Base-by-base conservation (phyloP, 2,113 vertebrate genomes). In the Archilochus colubris region DNA sequence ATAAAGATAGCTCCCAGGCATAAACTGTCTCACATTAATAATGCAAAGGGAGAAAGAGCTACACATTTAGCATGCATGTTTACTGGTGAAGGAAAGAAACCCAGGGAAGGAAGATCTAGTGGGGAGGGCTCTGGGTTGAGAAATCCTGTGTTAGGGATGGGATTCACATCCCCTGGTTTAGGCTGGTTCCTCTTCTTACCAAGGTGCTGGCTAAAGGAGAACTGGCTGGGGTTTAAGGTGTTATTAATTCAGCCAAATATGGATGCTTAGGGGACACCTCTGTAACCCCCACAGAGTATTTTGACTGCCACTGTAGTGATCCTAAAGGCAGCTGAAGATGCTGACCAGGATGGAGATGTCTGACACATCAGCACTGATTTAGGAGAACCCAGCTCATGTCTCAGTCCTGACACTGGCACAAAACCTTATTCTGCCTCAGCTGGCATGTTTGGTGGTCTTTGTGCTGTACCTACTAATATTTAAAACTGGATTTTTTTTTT, bases 1-100 rank as follows among this genome's bases (percentile, higher is more conserved):
- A 95, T 96, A 95, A 96, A 93, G 89, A 95, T 17, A 53, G 93
- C 95, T 94, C 2, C 25, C 67, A 77, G 95, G 89, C 93, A 95
- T 1, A 78, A 95, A 93, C 90, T 0, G 0, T 46, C 90, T 50
- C 68, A 40, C 86, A 93, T 93, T 82, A 96, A 95, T 94, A 90
- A 93, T 86, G 82, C 86, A 95, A n/a, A 61, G 86, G 66, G 69
- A 93, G 61, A 82, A 81, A 82, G n/a, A 61, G 8, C 61, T 75
- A 61, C 53, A 6, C 54, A 12, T 53, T 83, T 72, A 94, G 77
- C 3, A 0, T 36, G 70, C 44, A 2, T 85, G 55, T 59, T 66
- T 63, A 38, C 58, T 46, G 54, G 14, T 44, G 61, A 59, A 81
- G 79, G 90, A 67, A 66, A 59, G 78, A 92, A 38, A 59, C 3